Conservation (phyloP, 2,797 vertebrate genomes). For the Crocodylus rhombifer region DNA sequence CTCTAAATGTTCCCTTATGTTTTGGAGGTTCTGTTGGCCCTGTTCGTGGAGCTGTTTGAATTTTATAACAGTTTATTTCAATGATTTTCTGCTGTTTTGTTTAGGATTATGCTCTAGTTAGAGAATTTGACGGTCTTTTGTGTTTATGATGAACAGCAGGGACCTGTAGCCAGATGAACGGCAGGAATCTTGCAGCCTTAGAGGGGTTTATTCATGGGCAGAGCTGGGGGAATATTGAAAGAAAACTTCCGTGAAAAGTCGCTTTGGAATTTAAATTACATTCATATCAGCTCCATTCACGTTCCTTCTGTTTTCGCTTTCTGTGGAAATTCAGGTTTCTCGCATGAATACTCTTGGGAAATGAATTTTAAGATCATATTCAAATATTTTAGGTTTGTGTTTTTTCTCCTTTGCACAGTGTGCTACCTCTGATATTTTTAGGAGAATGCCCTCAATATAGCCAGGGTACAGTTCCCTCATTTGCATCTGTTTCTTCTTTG, state of each 20-base stretch:
- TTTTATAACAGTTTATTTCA: background rate
- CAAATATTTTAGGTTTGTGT: slow-evolving; percentile 19
- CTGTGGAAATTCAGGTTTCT: slow-evolving; percentile 64
- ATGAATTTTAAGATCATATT: slow-evolving; percentile 5
- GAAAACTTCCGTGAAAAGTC: background rate
- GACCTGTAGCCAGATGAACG: background rate
- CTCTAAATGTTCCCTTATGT: background rate
- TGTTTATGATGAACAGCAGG: background rate
- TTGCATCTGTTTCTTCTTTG: background rate
- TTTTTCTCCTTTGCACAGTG: background rate
- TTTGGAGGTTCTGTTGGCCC: background rate
- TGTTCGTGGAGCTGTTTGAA: background rate
- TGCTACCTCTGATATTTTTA: background rate
- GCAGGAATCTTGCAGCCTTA: background rate
- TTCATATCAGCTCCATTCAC: background rate
- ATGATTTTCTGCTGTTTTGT: background rate
- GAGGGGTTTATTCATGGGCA: background rate
- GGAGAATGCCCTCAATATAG: background rate
- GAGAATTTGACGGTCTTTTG: background rate
- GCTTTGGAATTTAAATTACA: slow-evolving; percentile 46
- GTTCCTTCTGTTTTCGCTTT: slow-evolving; percentile 15
- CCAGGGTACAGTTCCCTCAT: background rate
- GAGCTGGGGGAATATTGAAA: background rate
- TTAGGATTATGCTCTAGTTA: background rate
- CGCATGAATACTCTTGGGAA: slow-evolving; percentile 24